Base-by-base conservation (phyloP, 1,140 invertebrate species). In the Magallana angulata region DNA sequence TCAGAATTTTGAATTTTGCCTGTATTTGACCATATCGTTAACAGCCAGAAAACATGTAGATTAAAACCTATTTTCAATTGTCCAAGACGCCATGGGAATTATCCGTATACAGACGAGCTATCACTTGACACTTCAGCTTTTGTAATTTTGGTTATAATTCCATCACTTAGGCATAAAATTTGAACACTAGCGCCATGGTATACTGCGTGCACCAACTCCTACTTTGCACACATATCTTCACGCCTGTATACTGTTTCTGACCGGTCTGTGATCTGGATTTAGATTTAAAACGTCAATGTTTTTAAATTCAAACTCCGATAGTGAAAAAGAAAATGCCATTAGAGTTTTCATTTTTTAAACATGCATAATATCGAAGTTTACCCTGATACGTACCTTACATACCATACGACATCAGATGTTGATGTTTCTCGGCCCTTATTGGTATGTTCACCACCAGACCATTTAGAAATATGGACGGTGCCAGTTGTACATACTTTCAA, bases 21-120 rank as follows among this genome's bases (percentile, higher is more conserved):
- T 24, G 56, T n/a, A n/a, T 58, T 89, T 0, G 88, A 89, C 88
- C 84, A 84, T 57, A 86, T 86, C 12, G 88, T 84, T 76, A 85
- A 86, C 88, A 85, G 87, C 88, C 88, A 89, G 30, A 86, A 89
- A 5, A 64, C 62, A 62, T 89, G 76, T 14, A 7, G 18, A 16
- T 86, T 58, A 58, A 68, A 87, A 64, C 57, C 57, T 12, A 57
- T 59, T 8, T n/a, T 57, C 30, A 59, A 48, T 56, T 82, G 76
- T 56, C 85, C 82, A 2, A 86, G 12, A 62, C 48, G 58, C 85
- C 85, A 86, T 8, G 81, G 76, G 30, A 82, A 71, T 7, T 59
- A 24, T 6, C 85, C 85, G 9, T 71, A 57, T 48, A 86, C 18
- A 7, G 81, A 82, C 11, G 48, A 36, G 16, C 59, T 24, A 60